These are phyloP conservation scores for Theretra japonica DNA, from an alignment of 2,888 invertebrate species.

Conservation along the genomic window DNA sequence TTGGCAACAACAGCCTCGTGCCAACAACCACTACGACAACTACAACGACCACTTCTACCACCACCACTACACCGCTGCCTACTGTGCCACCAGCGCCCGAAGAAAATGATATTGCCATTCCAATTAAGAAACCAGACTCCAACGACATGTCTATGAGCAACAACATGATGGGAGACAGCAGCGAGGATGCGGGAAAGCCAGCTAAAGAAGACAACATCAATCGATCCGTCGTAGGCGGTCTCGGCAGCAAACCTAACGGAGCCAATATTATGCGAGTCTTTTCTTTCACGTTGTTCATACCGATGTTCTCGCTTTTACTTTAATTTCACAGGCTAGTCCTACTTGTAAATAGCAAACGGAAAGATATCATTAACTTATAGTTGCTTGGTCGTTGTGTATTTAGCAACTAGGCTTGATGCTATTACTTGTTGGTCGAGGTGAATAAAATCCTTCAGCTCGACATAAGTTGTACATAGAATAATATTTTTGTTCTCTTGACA, in stretches of 20 bases:
- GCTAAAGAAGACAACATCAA: slow-evolving; percentile 70
- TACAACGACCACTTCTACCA: slow-evolving; percentile 86
- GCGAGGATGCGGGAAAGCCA: slow-evolving; percentile 61
- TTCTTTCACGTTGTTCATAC: slow-evolving; percentile 59
- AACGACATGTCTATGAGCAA: slow-evolving; percentile 61
- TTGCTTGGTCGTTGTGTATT: slow-evolving; percentile 69
- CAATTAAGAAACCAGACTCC: slow-evolving; percentile 59
- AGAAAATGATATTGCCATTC: slow-evolving; percentile 70
- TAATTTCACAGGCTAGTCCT: slow-evolving; percentile 55
- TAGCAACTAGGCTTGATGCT: slow-evolving; percentile 73
- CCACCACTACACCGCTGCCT: slow-evolving; percentile 81
- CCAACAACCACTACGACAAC: slow-evolving; percentile 90
- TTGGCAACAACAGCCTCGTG: slow-evolving; percentile 89
- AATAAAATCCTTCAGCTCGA: slow-evolving; percentile 47
- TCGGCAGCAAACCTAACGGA: slow-evolving; percentile 67
- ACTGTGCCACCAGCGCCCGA: slow-evolving; percentile 80
- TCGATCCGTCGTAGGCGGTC: slow-evolving; percentile 67
- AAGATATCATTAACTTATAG: slow-evolving; percentile 65
- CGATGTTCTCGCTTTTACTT: slow-evolving; percentile 67
- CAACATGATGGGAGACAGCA: slow-evolving; percentile 66
- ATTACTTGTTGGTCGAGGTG: slow-evolving; percentile 61
- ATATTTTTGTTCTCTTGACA: slow-evolving; percentile 69
- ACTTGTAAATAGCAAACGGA: slow-evolving; percentile 70
- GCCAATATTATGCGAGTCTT: slow-evolving; percentile 53
- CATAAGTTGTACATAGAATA: slow-evolving; percentile 68